Percentiles rank a stretch among this genome's conserved stretches.
Conservation (phyloP, 2,888 invertebrate genomes). For the Tachina grossa region DNA sequence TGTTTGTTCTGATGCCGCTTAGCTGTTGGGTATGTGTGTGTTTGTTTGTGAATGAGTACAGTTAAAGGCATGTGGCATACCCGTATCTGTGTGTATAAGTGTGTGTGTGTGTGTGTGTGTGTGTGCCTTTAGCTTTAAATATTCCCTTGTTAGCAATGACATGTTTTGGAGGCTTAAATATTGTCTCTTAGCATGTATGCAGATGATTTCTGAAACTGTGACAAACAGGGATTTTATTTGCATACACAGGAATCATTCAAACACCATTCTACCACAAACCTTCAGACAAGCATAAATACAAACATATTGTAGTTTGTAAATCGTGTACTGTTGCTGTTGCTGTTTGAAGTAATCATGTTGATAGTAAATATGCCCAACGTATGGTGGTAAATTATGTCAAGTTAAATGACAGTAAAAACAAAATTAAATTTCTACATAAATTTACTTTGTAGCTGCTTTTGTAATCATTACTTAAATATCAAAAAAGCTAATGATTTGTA, state of each 20-base stretch:
- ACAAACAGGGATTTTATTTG: constrained; percentile 51
- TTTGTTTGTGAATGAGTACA: not conserved
- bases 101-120: not conserved
- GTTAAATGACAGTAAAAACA: constrained; percentile 42
- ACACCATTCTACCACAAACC: not conserved
- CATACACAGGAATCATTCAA: constrained; percentile 13
- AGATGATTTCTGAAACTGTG: constrained; percentile 53
- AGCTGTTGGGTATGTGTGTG: not conserved
- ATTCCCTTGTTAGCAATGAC: constrained; percentile 56
- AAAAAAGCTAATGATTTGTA: constrained; percentile 34
- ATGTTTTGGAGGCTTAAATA: constrained; percentile 54
- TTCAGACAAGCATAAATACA: not conserved
- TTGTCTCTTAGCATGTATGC: constrained; percentile 44
- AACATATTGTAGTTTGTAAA: constrained; percentile 13
- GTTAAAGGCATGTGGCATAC: not conserved
- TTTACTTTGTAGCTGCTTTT: constrained; percentile 11
- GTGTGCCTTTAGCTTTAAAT: constrained; percentile 13
- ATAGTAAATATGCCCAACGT: constrained; percentile 18
- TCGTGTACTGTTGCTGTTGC: constrained; percentile 9
- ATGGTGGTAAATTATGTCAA: constrained; percentile 66
- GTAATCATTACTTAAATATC: constrained; percentile 21
- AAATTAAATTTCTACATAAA: constrained; percentile 43
- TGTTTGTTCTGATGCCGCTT: constrained; percentile 26
- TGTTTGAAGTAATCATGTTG: constrained; percentile 7
- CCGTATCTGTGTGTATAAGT: not conserved